phyloP scores from a whole-genome alignment of 2,113 vertebrate species.

The Sinocyclocheilus anophthalmus region DNA sequence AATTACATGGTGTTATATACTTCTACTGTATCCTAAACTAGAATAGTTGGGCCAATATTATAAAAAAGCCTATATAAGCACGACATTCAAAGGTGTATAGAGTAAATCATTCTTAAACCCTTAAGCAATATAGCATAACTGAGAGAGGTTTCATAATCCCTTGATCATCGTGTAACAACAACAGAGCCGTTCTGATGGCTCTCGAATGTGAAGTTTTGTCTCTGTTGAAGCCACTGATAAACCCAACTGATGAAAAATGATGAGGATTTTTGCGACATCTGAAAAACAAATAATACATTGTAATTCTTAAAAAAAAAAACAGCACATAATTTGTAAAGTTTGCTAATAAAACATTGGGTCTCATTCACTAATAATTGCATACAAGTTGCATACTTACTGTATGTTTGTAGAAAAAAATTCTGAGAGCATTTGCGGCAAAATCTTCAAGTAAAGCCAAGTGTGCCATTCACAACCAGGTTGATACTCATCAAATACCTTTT shows the following conservation, averaged over 20 bases:
- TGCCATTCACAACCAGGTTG: neutral
- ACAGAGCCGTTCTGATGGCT: neutral
- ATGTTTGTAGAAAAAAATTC: neutral
- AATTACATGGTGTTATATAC: neutral
- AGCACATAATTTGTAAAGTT: neutral
- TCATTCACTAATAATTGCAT: constrained; percentile 7
- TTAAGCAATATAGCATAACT: neutral
- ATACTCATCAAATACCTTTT: neutral
- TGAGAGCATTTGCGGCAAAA: neutral
- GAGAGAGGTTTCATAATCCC: neutral
- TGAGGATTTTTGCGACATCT: neutral
- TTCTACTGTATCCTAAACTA: neutral
- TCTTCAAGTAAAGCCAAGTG: constrained; percentile 12
- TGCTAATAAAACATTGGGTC: neutral
- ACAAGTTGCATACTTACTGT: constrained; percentile 23
- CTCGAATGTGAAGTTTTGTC: neutral
- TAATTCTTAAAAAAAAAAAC: constrained; percentile 1
- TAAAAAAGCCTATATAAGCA: neutral
- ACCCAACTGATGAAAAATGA: neutral
- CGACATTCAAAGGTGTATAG: constrained; percentile 18
- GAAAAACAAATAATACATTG: neutral
- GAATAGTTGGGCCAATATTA: neutral
- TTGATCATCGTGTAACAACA: neutral
- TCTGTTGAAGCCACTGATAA: neutral
- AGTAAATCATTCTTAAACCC: neutral